Conservation (phyloP, 2,888 invertebrate species). For the Heliconius hortense region DNA sequence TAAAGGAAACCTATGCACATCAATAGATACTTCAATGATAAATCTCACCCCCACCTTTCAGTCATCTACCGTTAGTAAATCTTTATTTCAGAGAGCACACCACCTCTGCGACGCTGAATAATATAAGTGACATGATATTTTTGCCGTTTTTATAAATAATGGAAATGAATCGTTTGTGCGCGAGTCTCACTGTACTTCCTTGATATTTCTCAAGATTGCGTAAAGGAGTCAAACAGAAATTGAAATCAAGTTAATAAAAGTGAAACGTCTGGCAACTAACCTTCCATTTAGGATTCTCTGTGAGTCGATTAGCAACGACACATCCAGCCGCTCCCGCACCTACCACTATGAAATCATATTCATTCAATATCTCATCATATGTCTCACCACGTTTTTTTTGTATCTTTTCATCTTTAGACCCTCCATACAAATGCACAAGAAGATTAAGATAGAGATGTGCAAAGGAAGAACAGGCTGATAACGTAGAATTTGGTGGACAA, state of each 20-base stretch:
- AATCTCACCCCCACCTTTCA: too few relatives aligned
- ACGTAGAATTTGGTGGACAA: slow-evolving; percentile 49
- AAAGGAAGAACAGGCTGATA: slow-evolving; percentile 56
- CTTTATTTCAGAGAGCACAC: too few relatives aligned
- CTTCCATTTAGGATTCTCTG: slow-evolving; percentile 56
- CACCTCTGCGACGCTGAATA: too few relatives aligned
- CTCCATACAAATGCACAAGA: slow-evolving; percentile 56
- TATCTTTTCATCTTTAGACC: slow-evolving; percentile 49
- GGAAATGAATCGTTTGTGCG: too few relatives aligned
- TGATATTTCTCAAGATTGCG: not conserved
- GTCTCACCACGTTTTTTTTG: slow-evolving; percentile 28
- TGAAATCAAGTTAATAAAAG: not conserved
- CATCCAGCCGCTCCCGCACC: slow-evolving; percentile 66
- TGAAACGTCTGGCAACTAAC: slow-evolving; percentile 44
- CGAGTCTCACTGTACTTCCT: too few relatives aligned
- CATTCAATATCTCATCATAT: slow-evolving; percentile 22
- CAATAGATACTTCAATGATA: too few relatives aligned
- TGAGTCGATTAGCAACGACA: slow-evolving; percentile 61
- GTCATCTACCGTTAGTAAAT: too few relatives aligned
- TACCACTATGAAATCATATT: slow-evolving; percentile 66
- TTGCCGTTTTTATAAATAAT: too few relatives aligned
- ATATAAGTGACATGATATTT: too few relatives aligned
- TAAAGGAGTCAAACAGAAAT: not conserved
- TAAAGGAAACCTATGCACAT: too few relatives aligned
- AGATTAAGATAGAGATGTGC: slow-evolving; percentile 58